phyloP scores from a whole-genome alignment of 2,113 vertebrate genomes.

The Leucosticte australis region DNA sequence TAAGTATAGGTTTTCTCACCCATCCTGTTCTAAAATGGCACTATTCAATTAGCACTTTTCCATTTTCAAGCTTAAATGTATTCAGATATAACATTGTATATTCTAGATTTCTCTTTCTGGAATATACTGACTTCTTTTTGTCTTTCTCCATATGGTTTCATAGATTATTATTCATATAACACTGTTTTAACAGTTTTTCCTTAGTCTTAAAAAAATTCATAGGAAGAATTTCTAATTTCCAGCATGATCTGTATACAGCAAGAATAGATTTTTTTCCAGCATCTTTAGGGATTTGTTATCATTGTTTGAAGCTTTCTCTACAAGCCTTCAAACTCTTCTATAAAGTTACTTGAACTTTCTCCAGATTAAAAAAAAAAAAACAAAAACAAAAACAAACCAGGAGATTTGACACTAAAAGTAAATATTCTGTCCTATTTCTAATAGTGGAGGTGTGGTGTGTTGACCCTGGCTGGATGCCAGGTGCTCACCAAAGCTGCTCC shows the following conservation, averaged over 20 bases:
- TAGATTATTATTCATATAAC: not conserved
- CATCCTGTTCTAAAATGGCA: not conserved
- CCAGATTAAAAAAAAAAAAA: not conserved
- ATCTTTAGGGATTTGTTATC: not conserved
- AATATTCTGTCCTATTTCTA: not conserved
- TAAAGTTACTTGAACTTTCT: not conserved
- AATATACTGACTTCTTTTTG: not conserved
- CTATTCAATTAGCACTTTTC: not conserved
- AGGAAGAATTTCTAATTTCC: not conserved
- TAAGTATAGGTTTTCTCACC: not conserved
- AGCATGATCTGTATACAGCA: not conserved
- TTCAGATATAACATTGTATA: not conserved
- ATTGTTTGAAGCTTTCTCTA: not conserved
- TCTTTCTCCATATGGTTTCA: not conserved
- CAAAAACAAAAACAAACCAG: too few species aligned
- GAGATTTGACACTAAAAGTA: not conserved
- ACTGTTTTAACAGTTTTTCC: not conserved
- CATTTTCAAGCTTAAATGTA: not conserved
- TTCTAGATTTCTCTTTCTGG: not conserved
- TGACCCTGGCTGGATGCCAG: not conserved
- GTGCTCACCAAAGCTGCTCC: not conserved
- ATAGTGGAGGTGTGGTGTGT: too few species aligned
- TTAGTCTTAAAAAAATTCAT: not conserved
- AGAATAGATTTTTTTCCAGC: not conserved
- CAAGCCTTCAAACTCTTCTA: not conserved